Percentiles rank a stretch among this genome's conserved stretches.
Evolutionary conservation across 2,797 vertebrate species (phyloP).

Genomic region (Aulostomus chinensis): DNA sequence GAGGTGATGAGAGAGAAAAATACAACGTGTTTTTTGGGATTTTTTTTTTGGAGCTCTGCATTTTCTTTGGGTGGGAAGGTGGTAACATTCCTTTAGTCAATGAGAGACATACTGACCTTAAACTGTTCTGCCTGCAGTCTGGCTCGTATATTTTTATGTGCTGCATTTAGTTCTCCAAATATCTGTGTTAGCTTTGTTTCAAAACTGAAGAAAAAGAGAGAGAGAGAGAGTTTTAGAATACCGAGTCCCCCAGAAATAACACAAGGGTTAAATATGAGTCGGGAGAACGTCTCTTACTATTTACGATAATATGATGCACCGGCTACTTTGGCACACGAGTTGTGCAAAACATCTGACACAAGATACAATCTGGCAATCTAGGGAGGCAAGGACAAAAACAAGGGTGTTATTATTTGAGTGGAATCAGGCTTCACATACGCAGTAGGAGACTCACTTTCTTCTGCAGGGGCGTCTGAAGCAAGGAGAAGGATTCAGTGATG

Average conservation of each 20-base stretch:
- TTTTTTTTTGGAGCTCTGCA: too few species aligned
- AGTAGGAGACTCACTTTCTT: constrained; percentile 69
- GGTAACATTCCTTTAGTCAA: too few species aligned
- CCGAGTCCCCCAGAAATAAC: too few species aligned
- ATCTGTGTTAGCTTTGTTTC: constrained; percentile 82
- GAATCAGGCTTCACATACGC: neutral
- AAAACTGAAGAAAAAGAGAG: constrained; percentile 70
- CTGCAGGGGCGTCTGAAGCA: constrained; percentile 79
- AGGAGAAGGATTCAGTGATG: constrained; percentile 78
- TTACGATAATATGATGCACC: constrained; percentile 86
- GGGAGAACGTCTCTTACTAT: constrained; percentile 73
- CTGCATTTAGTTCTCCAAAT: constrained; percentile 80
- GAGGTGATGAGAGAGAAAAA: constrained; percentile 4
- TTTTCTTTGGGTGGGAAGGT: too few species aligned
- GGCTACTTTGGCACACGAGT: constrained; percentile 85
- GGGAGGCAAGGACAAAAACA: neutral
- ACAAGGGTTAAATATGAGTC: neutral
- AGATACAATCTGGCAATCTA: constrained; percentile 84
- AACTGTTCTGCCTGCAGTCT: constrained; percentile 85
- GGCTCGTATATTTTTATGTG: constrained; percentile 82
- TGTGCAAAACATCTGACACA: constrained; percentile 84
- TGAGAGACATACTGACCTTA: constrained; percentile 66
- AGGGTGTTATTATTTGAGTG: neutral
- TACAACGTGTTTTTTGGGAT: neutral
- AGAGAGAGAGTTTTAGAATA: constrained; percentile 7